These are phyloP conservation scores for Amblyjoppa proteus DNA, from an alignment of 2,888 invertebrate species.

Conservation along the genomic window DNA sequence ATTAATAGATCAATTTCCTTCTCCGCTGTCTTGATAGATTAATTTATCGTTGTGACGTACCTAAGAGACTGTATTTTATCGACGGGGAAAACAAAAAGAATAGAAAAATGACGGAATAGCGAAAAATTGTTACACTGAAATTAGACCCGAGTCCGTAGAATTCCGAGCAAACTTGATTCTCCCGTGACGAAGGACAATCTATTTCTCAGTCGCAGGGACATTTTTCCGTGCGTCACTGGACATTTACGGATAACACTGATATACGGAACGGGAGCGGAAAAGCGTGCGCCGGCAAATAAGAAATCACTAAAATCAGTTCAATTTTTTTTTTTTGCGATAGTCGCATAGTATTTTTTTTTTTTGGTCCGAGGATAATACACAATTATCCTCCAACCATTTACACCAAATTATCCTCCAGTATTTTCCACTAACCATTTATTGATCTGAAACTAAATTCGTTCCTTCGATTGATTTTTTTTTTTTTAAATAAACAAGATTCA, in stretches of 20 bases:
- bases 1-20: slow-evolving; percentile 53
- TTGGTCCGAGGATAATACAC: too few species aligned
- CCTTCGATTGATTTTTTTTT: too few species aligned
- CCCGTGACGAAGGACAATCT: slow-evolving; percentile 45
- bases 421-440: too few species aligned
- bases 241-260: neutral
- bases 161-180: neutral
- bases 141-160: slow-evolving; percentile 47
- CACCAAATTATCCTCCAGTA: too few species aligned
- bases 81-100: slow-evolving; percentile 9
- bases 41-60: slow-evolving; percentile 55
- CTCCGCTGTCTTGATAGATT: slow-evolving; percentile 42
- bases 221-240: slow-evolving; percentile 50
- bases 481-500: too few species aligned
- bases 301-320: too few species aligned
- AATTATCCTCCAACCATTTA: too few species aligned
- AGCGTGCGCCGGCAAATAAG: too few species aligned
- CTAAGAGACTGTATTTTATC: slow-evolving; percentile 21
- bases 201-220: slow-evolving; percentile 45
- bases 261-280: neutral
- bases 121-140: slow-evolving; percentile 55
- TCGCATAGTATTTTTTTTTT: too few species aligned
- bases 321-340: too few species aligned
- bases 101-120: slow-evolving; percentile 6
- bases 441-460: too few species aligned